A percentile compares a stretch with the other conserved stretches of the same genome.
Conservation (phyloP, 2,888 invertebrate genomes). For the Apamea anceps region DNA sequence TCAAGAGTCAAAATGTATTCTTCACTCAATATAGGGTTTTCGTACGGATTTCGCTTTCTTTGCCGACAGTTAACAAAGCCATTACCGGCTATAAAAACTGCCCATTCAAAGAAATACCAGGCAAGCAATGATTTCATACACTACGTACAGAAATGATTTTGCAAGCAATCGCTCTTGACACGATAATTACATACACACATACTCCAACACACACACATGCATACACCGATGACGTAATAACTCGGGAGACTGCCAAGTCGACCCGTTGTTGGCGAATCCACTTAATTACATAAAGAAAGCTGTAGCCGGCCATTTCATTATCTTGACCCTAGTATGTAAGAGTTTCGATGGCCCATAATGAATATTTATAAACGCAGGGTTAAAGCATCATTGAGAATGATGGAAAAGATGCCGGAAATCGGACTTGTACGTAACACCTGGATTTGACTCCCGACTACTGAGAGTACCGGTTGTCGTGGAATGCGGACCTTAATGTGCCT, state of each 20-base stretch:
- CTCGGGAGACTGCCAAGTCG: slow-evolving; percentile 25
- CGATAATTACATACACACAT: slow-evolving; percentile 30
- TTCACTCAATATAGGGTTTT: background rate
- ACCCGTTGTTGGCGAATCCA: slow-evolving; percentile 59
- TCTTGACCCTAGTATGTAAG: slow-evolving; percentile 55
- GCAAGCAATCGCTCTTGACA: slow-evolving; percentile 51
- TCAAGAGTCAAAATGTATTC: background rate
- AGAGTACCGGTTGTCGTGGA: slow-evolving; percentile 55
- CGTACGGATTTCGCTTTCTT: background rate
- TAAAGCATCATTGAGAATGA: slow-evolving; percentile 13
- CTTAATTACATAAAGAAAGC: slow-evolving; percentile 60
- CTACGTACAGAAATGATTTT: slow-evolving; percentile 44
- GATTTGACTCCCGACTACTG: slow-evolving; percentile 27
- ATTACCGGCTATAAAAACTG: background rate
- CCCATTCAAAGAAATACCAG: slow-evolving; percentile 15
- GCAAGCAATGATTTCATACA: slow-evolving; percentile 20
- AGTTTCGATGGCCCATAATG: slow-evolving; percentile 28
- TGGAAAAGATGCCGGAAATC: slow-evolving; percentile 50
- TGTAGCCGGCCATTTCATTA: slow-evolving; percentile 44
- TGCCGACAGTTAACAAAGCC: too few species aligned
- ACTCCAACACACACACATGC: slow-evolving; percentile 1
- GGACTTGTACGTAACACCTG: slow-evolving; percentile 43
- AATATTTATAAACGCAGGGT: slow-evolving; percentile 49
- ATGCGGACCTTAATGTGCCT: slow-evolving; percentile 59
- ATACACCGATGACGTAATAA: slow-evolving; percentile 51